Evolutionary conservation across 1,140 invertebrate genomes (phyloP), one percentile per base, ranked within the genome.

Genomic region (Danaus plexippus): DNA sequence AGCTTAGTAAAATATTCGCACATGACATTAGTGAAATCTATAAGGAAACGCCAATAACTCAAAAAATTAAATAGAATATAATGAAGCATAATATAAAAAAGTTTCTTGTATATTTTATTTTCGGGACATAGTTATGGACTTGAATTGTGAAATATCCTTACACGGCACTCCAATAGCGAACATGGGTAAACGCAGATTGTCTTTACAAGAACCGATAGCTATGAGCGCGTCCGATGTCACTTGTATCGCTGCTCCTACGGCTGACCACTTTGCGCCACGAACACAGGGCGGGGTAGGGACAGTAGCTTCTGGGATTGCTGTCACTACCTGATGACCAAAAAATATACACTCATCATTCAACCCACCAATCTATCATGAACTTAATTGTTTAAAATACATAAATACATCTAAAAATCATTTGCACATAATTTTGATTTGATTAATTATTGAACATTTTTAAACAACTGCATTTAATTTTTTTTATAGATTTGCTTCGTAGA

Each of bases 221-320:
- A 87, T 66, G n/a, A 87, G 57, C 0, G 73, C 77, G 49, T 77
- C 66, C 1, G 80, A 79, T 4, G 77, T 9, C 1, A 87, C 52
- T 64, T 87, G 80, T 0, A 77, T 51, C 0, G 66, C 15, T 0
- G 80, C 84, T 0, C 85, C 87, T 0, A 63, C 72, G 6, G 79
- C 80, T 1, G 85, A 66, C 77, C 67, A 79, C 12, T 71, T 68
- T 8, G 75, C 75, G 9, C 75, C 85, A 15, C 73, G 72, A 51
- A 81, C 67, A 54, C 73, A 71, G 2, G 74, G 82, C 0, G 75
- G 74, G 3, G 59, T 62, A 9, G 73, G 81, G 1, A 75, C 59
- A 52, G 60, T 82, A 1, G 85, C 75, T 59, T 87, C 85, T 9
- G 85, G 87, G 1, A 79, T 73, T 8, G 87, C 76, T 41, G 85